Evolutionary conservation across 2,888 invertebrate species (phyloP), one percentile per base, ranked within the genome.

Genomic region (Brenthis ino): DNA sequence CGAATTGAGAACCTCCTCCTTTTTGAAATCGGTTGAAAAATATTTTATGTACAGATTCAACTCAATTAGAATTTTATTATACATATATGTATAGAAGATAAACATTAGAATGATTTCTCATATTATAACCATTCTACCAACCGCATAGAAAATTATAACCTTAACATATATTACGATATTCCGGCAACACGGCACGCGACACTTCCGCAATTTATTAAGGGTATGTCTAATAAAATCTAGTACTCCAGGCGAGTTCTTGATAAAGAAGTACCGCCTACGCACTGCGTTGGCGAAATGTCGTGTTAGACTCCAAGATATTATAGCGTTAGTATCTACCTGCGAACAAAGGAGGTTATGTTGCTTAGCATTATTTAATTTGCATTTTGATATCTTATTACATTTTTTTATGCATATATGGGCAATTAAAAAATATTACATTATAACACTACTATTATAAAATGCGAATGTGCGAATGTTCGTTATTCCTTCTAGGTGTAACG

Each of bases 261-360:
- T 88, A 88, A 85, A 87, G 83, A 83, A 83, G 81, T 85, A 84
- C 90, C 90, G 88, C 90, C 90, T 88, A 91, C 89, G 85, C 85
- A 79, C 81, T 80, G 85, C 84, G 85, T 86, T 82, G 85, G 85
- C 83, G 84, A 77, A 75, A 73, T 74, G 76, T 77, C 78, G 77
- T 77, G 78, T 77, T 76, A 74, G 78, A 77, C 80, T 77, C 85
- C 79, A 81, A 83, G 80, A 81, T 82, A 43, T 8, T 43, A 80
- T 76, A 74, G 76, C 77, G 75, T 76, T 76, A 72, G 65, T 65
- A 57, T 64, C 63, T 67, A 70, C 67, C 72, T 70, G 70, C 63
- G 53, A 14, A 63, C 43, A 63, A 54, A 63, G 51, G 37, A 60
- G 20, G 13, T 50, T 33, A 12, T 61, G 24, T n/a, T 48, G 28